A percentile compares a stretch with the other conserved stretches of the same genome.
Evolutionary conservation across 2,888 invertebrate species (phyloP).

Genomic region (Notodonta dromedarius): DNA sequence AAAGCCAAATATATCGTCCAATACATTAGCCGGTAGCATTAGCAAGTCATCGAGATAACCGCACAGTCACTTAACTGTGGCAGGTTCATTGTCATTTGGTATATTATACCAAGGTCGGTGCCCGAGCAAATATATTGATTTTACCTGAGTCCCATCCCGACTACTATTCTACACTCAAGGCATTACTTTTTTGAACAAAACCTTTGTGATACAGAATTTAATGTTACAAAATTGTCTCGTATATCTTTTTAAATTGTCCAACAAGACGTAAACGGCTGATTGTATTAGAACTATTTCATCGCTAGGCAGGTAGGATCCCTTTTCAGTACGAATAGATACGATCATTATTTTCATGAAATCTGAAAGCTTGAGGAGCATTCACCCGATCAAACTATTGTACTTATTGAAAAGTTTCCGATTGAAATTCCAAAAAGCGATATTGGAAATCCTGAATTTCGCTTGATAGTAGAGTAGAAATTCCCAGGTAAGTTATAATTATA

Average conservation of each 20-base stretch:
- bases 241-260: background rate
- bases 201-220: background rate
- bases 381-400: conserved; percentile 5
- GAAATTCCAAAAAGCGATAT: background rate
- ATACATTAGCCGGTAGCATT: conserved; percentile 5
- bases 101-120: conserved; percentile 6
- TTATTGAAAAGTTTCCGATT: background rate
- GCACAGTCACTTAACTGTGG: conserved; percentile 4
- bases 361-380: conserved; percentile 8
- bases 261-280: background rate
- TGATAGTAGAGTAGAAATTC: background rate
- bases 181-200: background rate
- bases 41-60: conserved; percentile 12
- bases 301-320: background rate
- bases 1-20: conserved; percentile 6
- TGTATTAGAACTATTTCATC: background rate
- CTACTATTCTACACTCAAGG: background rate
- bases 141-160: background rate
- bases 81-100: conserved; percentile 9
- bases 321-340: conserved; percentile 14
- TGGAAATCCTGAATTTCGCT: background rate
- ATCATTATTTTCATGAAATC: conserved; percentile 24
- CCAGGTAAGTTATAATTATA: too few relatives aligned
- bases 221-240: background rate
- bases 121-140: conserved; percentile 5